Conservation (phyloP, 2,888 invertebrate genomes). For the Zonitis immaculata region DNA sequence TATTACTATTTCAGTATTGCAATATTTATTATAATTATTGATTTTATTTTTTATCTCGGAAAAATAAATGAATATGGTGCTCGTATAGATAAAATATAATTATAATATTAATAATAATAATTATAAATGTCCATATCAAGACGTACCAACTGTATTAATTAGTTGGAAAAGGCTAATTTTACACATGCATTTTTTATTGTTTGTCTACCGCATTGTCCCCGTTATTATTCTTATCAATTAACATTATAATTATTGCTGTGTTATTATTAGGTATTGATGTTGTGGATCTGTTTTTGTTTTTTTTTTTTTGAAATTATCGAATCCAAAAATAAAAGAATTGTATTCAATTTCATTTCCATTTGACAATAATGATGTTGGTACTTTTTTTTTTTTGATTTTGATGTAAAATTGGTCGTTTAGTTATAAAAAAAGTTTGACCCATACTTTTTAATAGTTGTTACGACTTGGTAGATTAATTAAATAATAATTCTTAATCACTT, state of each 20-base stretch:
- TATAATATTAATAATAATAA: too few species aligned
- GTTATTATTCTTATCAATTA: not conserved
- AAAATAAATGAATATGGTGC: not conserved
- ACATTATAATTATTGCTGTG: too few species aligned
- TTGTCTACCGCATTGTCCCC: not conserved
- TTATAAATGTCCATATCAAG: constrained; percentile 24
- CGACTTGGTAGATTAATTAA: not conserved
- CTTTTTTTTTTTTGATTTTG: too few species aligned
- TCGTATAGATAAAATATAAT: too few species aligned
- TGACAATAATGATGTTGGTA: too few species aligned
- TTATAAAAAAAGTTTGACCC: not conserved
- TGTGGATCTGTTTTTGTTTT: not conserved
- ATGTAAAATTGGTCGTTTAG: too few species aligned
- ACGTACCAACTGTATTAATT: constrained; percentile 15
- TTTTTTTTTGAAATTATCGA: too few species aligned
- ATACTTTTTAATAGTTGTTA: constrained; percentile 1
- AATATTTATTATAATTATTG: not conserved
- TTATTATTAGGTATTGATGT: not conserved
- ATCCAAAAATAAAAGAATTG: not conserved
- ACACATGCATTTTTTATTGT: not conserved
- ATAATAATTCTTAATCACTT: not conserved
- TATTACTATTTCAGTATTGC: not conserved
- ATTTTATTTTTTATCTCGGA: too few species aligned
- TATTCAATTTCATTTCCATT: not conserved
- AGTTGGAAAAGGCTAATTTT: not conserved